Percentiles rank a stretch among this genome's conserved stretches.
Evolutionary conservation across 2,888 invertebrate genomes (phyloP).

Genomic region (Tiphia femorata): DNA sequence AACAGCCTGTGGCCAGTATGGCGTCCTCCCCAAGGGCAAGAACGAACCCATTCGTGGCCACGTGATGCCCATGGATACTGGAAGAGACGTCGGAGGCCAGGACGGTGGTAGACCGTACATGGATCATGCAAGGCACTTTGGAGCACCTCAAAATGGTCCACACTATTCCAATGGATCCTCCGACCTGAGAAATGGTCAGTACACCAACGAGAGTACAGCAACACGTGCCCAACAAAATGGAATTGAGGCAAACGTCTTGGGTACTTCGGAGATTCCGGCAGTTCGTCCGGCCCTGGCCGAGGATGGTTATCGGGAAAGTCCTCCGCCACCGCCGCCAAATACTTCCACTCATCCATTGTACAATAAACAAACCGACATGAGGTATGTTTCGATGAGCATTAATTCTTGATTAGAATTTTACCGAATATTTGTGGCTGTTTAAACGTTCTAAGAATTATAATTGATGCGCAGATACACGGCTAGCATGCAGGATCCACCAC

Average conservation of each 20-base stretch:
- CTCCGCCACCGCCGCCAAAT: slow-evolving; percentile 78
- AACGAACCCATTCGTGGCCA: slow-evolving; percentile 44
- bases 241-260: slow-evolving; percentile 34
- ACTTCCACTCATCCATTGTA: slow-evolving; percentile 81
- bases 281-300: slow-evolving; percentile 67
- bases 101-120: slow-evolving; percentile 28
- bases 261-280: slow-evolving; percentile 44
- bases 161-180: slow-evolving; percentile 48
- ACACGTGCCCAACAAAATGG: slow-evolving; percentile 45
- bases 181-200: slow-evolving; percentile 47
- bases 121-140: slow-evolving; percentile 47
- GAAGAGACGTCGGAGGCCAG: slow-evolving; percentile 23
- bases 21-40: slow-evolving; percentile 46
- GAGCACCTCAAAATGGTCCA: slow-evolving; percentile 39
- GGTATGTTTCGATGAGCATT: slow-evolving; percentile 45
- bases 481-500: slow-evolving; percentile 80
- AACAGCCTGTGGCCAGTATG: slow-evolving; percentile 38
- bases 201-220: slow-evolving; percentile 39
- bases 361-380: slow-evolving; percentile 60
- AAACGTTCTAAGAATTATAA: no score
- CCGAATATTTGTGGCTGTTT: no score
- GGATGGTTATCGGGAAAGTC: slow-evolving; percentile 64
- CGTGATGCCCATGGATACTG: slow-evolving; percentile 13
- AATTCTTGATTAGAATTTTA: neutral
- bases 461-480: slow-evolving; percentile 74